Evolutionary conservation across 1,140 invertebrate species (phyloP).

Genomic region (Zophobas atratus): DNA sequence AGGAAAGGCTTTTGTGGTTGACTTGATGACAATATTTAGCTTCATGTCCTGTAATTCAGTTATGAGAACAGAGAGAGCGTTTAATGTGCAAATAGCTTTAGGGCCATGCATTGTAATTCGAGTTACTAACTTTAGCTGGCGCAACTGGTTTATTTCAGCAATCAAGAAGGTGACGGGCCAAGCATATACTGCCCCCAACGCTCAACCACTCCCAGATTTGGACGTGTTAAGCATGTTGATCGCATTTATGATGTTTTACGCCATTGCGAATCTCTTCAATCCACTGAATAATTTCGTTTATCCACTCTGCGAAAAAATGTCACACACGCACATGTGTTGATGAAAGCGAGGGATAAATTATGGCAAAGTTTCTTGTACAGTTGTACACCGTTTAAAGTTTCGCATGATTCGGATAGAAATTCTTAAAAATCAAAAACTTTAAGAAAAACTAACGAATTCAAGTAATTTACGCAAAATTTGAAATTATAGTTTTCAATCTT

Average conservation of each 20-base stretch:
- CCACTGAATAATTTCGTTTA: constrained; percentile 10
- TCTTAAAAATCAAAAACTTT: too few species aligned
- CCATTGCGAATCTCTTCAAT: constrained; percentile 17
- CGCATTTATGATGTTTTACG: constrained; percentile 39
- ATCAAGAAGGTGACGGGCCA: constrained; percentile 20
- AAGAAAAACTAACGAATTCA: too few species aligned
- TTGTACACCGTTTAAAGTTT: not conserved
- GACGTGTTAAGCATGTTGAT: constrained; percentile 24
- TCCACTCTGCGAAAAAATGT: not conserved
- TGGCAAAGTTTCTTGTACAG: too few species aligned
- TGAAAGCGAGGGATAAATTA: not conserved
- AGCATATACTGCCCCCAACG: constrained; percentile 3
- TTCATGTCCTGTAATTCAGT: constrained; percentile 46
- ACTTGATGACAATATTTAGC: constrained; percentile 26
- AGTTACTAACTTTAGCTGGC: constrained; percentile 27
- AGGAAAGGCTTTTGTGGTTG: not conserved
- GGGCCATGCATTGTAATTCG: constrained; percentile 42
- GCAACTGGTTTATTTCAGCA: constrained; percentile 45
- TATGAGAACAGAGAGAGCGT: constrained; percentile 41
- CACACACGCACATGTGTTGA: not conserved
- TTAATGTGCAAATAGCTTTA: constrained; percentile 42
- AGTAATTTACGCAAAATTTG: too few species aligned
- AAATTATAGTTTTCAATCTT: too few species aligned
- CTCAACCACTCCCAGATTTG: constrained; percentile 28
- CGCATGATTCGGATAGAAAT: too few species aligned